phyloP scores from a whole-genome alignment of 2,113 vertebrate species.

The Cromileptes altivelis region DNA sequence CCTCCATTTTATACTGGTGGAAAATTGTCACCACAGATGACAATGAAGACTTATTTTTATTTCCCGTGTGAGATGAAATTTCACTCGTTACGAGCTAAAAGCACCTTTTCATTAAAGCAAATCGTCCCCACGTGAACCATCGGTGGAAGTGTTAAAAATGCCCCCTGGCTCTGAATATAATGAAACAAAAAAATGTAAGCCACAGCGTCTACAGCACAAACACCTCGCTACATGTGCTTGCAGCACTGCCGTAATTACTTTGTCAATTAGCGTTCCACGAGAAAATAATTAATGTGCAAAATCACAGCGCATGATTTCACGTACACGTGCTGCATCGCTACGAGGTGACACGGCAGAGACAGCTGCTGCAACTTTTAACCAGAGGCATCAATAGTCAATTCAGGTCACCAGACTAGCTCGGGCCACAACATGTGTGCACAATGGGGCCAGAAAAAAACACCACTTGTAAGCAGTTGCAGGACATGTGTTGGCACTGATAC shows the following conservation, averaged over 20 bases:
- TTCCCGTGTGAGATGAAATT: neutral
- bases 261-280: neutral
- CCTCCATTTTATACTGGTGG: neutral
- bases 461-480: neutral
- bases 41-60: neutral
- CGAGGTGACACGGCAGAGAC: slow-evolving; percentile 13
- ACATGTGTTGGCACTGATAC: neutral
- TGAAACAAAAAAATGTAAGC: neutral
- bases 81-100: neutral
- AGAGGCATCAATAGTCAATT: slow-evolving; percentile 58
- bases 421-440: slow-evolving; percentile 20
- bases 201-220: neutral
- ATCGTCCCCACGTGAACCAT: neutral
- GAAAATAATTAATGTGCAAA: neutral
- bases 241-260: neutral
- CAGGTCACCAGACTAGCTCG: slow-evolving; percentile 59
- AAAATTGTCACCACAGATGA: neutral
- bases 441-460: slow-evolving; percentile 17
- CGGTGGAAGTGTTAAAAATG: neutral
- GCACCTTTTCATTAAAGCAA: neutral
- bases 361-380: slow-evolving; percentile 41
- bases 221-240: neutral
- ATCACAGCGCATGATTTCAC: slow-evolving; percentile 4
- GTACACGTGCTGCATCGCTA: neutral
- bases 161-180: neutral